Evolutionary conservation across 2,797 vertebrate genomes (phyloP), one percentile per base, ranked within the genome.

Genomic region (Borostomias antarcticus): DNA sequence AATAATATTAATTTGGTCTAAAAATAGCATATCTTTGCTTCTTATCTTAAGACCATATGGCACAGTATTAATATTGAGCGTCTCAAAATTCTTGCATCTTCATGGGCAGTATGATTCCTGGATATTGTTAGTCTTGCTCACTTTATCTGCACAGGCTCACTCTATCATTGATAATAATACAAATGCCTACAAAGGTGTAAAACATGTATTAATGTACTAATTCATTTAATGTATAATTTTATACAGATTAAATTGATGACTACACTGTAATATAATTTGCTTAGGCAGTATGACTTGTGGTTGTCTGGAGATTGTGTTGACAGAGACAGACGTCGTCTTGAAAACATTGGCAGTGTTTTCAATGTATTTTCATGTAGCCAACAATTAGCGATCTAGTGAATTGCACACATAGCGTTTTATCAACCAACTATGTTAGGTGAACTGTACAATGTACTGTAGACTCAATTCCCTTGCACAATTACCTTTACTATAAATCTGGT

Each of bases 1-100:
- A 53, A 40, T 26, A 25, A 64, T 63, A 35, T n/a, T 60, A 35
- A 71, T 68, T 61, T 58, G 26, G 32, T 72, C 65, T 33, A 54
- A 60, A 70, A 51, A 59, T 29, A 33, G 37, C 23, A 37, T 13
- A 33, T 23, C 21, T 32, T 35, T 50, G 62, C 56, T 65, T 28
- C 68, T 71, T 48, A 47, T 0, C 60, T 66, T 76, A 66, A 73
- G 5, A 65, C 68, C 53, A 56, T 66, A 43, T 43, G n/a, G n/a
- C n/a, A n/a, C n/a, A n/a, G n/a, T 43, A 43, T 43, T 43, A 0
- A n/a, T 43, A n/a, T 43, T 43, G 15, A 17, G 40, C 40, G n/a
- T 43, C 15, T 43, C 3, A 3, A 43, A 43, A 43, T 43, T 43
- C 4, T 4, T 15, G 40, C 40, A 43, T 43, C 3, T 17, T 17